Evolutionary conservation across 2,888 invertebrate genomes (phyloP).

Genomic region (Chironomus riparius): DNA sequence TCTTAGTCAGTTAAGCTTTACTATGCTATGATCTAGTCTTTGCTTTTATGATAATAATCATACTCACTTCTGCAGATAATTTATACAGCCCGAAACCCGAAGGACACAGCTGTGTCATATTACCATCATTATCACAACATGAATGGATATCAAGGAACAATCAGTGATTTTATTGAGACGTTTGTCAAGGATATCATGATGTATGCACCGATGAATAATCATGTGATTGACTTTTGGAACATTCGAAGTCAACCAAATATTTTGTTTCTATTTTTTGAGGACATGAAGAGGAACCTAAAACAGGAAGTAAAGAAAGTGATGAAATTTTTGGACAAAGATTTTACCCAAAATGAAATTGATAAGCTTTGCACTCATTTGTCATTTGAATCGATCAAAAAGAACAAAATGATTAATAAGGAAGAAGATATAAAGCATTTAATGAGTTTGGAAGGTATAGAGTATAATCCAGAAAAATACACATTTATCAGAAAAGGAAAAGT

Average conservation of each 20-base stretch:
- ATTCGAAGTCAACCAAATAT: constrained; percentile 32
- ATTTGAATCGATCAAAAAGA: constrained; percentile 29
- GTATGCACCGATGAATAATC: constrained; percentile 32
- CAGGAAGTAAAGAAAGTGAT: constrained; percentile 29
- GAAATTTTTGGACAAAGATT: constrained; percentile 29
- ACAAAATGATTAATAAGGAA: neutral
- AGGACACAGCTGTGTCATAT: neutral
- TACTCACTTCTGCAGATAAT: neutral
- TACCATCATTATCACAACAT: constrained; percentile 24
- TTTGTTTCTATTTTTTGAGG: constrained; percentile 34
- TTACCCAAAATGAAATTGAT: constrained; percentile 19
- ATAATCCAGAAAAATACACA: too few relatives aligned
- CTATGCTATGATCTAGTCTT: too few relatives aligned
- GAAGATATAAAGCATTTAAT: too few relatives aligned
- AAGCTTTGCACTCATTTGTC: constrained; percentile 29
- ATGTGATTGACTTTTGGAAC: constrained; percentile 34
- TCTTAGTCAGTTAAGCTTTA: too few relatives aligned
- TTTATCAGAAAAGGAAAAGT: too few relatives aligned
- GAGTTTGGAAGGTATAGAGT: too few relatives aligned
- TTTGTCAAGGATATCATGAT: constrained; percentile 29
- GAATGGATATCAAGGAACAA: constrained; percentile 13
- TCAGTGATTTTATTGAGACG: constrained; percentile 23
- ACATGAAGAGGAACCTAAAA: constrained; percentile 33
- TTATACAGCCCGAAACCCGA: neutral
- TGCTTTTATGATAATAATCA: too few relatives aligned